Evolutionary conservation across 2,888 invertebrate genomes (phyloP).

Genomic region (Drosophila barbarae): DNA sequence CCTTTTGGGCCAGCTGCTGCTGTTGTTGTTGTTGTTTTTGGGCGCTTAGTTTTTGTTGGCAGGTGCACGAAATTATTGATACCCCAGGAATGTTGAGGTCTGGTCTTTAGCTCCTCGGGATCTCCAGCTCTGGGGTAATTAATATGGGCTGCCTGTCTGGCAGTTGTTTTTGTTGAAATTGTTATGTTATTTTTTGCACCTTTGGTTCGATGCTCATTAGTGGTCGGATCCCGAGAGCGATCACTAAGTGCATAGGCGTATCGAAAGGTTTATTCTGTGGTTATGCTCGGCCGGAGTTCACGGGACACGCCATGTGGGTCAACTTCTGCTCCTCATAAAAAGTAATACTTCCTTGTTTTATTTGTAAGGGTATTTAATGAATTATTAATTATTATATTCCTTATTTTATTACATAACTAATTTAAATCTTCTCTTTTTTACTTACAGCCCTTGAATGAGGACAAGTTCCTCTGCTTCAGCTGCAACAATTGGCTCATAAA

Average conservation of each 20-base stretch:
- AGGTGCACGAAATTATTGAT: conserved; percentile 60
- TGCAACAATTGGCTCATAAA: conserved; percentile 80
- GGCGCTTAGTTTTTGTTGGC: conserved; percentile 56
- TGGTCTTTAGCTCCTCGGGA: conserved; percentile 9
- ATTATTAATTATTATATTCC: neutral
- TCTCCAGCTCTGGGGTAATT: conserved; percentile 51
- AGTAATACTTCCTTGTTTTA: too few species aligned
- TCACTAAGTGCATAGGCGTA: conserved; percentile 52
- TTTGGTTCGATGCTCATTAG: conserved; percentile 56
- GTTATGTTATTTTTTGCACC: conserved; percentile 65
- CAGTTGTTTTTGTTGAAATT: conserved; percentile 22
- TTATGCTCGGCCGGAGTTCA: conserved; percentile 40
- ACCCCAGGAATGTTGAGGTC: conserved; percentile 50
- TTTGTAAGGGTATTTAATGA: neutral
- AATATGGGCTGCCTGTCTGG: conserved; percentile 50
- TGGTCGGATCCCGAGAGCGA: conserved; percentile 39
- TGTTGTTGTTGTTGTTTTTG: conserved; percentile 13
- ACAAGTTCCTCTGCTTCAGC: conserved; percentile 79
- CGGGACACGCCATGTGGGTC: conserved; percentile 14
- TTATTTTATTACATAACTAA: neutral
- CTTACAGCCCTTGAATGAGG: conserved; percentile 78
- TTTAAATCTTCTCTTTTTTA: neutral
- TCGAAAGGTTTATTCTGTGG: conserved; percentile 43
- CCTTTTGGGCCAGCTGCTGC: conserved; percentile 47
- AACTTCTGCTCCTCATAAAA: too few species aligned